Percentiles rank a stretch among this genome's conserved stretches.
phyloP scores from a whole-genome alignment of 1,140 invertebrate species.

The Trachelipus rathkii region DNA sequence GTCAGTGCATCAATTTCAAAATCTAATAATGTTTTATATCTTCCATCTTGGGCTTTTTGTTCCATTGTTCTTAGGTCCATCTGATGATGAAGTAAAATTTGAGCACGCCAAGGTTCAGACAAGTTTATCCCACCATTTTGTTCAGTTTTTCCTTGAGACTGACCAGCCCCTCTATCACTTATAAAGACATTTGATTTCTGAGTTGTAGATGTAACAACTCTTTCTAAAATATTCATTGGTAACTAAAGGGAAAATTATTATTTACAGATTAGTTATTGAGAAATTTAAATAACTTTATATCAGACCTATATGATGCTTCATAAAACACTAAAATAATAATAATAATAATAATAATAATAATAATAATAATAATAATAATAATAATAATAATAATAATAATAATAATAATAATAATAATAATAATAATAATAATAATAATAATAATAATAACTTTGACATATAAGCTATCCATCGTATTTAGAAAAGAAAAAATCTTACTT shows the following conservation, averaged over 20 bases:
- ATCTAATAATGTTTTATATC: slow-evolving; percentile 56
- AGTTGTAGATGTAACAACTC: slow-evolving; percentile 36
- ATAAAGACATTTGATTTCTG: slow-evolving; percentile 40
- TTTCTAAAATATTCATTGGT: slow-evolving; percentile 40
- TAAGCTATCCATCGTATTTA: too few relatives aligned
- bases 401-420: too few relatives aligned
- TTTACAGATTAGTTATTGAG: too few relatives aligned
- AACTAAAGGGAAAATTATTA: slow-evolving; percentile 25
- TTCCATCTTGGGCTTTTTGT: slow-evolving; percentile 51
- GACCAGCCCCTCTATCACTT: slow-evolving; percentile 32
- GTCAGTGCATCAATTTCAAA: too few relatives aligned
- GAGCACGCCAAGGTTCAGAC: slow-evolving; percentile 46
- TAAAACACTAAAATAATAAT: too few relatives aligned
- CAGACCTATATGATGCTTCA: too few relatives aligned
- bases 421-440: too few relatives aligned
- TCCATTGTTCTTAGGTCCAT: slow-evolving; percentile 58
- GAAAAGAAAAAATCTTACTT: slow-evolving; percentile 33
- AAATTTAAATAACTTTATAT: too few relatives aligned
- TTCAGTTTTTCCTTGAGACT: slow-evolving; percentile 1
- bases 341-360: too few relatives aligned
- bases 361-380: too few relatives aligned
- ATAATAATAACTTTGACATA: too few relatives aligned
- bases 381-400: too few relatives aligned
- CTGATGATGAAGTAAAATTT: slow-evolving; percentile 51
- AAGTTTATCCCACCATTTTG: neutral